Conservation (phyloP, 1,140 invertebrate genomes). For the Tetragonula clypearis region DNA sequence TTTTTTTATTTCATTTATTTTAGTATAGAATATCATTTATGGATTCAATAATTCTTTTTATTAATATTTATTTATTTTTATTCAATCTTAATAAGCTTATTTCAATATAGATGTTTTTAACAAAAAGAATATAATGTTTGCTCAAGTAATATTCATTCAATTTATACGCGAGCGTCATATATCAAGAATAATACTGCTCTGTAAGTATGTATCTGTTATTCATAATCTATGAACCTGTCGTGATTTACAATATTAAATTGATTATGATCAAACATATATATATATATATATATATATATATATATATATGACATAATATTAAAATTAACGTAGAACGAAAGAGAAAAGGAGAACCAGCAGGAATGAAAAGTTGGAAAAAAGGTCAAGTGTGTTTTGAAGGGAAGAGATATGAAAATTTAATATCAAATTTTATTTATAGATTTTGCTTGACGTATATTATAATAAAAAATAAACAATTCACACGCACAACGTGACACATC, state of each 20-base stretch:
- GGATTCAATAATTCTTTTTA: neutral
- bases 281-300: conserved; percentile 26
- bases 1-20: neutral
- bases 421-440: neutral
- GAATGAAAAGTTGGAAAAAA: neutral
- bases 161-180: conserved; percentile 27
- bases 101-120: neutral
- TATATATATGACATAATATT: conserved; percentile 2
- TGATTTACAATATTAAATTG: conserved; percentile 49
- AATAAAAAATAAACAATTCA: neutral
- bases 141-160: conserved; percentile 1
- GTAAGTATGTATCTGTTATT: conserved; percentile 51
- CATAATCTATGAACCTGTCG: conserved; percentile 29
- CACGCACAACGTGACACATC: neutral
- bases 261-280: conserved; percentile 28
- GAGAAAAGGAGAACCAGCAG: neutral
- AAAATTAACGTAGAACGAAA: neutral
- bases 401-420: neutral
- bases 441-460: neutral
- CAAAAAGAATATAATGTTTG: neutral
- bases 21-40: neutral
- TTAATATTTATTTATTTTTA: neutral
- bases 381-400: neutral
- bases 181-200: conserved; percentile 34
- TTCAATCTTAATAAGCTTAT: neutral